Base-by-base conservation (phyloP, 1,140 invertebrate genomes). In the Scaptomyza graminum region DNA sequence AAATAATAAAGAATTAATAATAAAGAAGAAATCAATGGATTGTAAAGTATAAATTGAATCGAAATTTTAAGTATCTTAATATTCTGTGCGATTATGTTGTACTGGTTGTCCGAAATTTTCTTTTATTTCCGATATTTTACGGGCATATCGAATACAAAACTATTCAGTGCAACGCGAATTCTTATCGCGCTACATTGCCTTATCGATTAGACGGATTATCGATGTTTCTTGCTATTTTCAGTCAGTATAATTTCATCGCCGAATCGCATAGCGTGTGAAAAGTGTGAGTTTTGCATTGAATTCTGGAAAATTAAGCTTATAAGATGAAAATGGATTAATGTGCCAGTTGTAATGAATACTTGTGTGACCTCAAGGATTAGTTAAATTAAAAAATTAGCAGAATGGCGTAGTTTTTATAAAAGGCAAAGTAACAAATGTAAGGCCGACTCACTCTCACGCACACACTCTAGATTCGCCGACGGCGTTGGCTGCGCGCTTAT, bases 161-260 rank as follows among this genome's bases (percentile, higher is more conserved):
- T 12, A 41, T n/a, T 41, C 37, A 34, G 34, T 12, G 11, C 7
- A 9, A 8, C 11, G 9, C 25, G 43, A 34, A 2, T 34, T 9
- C 7, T 9, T 34, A 31, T 46, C 25, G 55, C 31, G 11, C 1
- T 28, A 6, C 41, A 16, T 39, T 12, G 6, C 12, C 34, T n/a
- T 9, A 67, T 67, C 64, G 64, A 61, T 22, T 31, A 46, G 1
- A 15, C 3, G 0, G 12, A 4, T 3, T 54, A 49, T 65, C 43
- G 16, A 60, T 55, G 43, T 50, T 51, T 51, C 16, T 22, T 6
- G 41, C 22, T 46, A 56, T n/a, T 31, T 49, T 12, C 13, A 59
- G 57, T 66, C 59, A 74, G 71, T 74, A 56, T 62, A 68, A 74
- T 77, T 76, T 77, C 72, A 73, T 64, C 65, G 75, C 69, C 69